Conservation (phyloP, 2,888 invertebrate genomes). For the Torymus tubicola region DNA sequence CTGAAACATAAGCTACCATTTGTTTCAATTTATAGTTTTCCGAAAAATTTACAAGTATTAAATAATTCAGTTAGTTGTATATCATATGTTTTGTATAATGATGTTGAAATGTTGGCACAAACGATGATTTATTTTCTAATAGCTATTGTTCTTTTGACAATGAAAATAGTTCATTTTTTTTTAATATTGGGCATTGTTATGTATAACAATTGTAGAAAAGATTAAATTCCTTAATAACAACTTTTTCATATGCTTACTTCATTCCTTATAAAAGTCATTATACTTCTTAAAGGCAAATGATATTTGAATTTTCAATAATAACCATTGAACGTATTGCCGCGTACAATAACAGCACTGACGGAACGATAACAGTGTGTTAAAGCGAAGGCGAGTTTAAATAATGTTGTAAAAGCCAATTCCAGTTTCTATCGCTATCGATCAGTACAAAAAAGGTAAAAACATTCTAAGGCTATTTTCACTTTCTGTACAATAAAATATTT, state of each 20-base stretch:
- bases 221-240: not conserved
- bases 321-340: constrained; percentile 10
- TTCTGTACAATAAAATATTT: no score
- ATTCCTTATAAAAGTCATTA: constrained; percentile 22
- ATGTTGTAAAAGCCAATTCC: constrained; percentile 6
- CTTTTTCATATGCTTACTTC: not conserved
- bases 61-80: no score
- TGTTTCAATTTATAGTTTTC: no score
- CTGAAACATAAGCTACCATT: no score
- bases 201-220: constrained; percentile 3
- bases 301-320: constrained; percentile 40
- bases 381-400: constrained; percentile 14
- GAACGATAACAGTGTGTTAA: constrained; percentile 41
- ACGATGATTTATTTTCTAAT: no score
- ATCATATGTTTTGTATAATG: no score
- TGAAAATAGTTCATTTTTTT: constrained; percentile 13
- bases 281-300: constrained; percentile 22
- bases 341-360: constrained; percentile 10
- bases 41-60: no score
- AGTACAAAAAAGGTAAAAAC: not conserved
- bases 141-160: no score
- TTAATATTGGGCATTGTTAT: constrained; percentile 12
- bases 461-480: not conserved
- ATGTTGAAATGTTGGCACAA: no score
- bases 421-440: not conserved